Evolutionary conservation across 1,140 invertebrate species (phyloP).

Genomic region (Hestina assimilis): DNA sequence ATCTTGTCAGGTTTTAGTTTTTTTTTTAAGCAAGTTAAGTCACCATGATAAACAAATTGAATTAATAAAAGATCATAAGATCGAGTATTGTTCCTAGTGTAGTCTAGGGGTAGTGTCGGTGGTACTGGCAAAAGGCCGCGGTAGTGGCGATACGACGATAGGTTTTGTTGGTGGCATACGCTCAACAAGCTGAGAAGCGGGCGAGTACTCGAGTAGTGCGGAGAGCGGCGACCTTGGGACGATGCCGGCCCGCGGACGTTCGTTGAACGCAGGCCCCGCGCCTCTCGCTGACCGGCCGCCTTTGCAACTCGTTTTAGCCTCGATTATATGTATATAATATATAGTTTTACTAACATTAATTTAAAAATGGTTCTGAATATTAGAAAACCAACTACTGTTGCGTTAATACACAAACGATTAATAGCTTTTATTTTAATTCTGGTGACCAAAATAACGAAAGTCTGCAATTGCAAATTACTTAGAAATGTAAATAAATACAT

Average conservation of each 20-base stretch:
- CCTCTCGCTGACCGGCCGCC: constrained; percentile 28
- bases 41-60: no score
- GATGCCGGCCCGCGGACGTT: constrained; percentile 70
- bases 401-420: constrained; percentile 6
- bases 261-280: constrained; percentile 60
- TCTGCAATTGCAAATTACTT: no score
- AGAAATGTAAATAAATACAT: no score
- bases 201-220: constrained; percentile 57
- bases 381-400: constrained; percentile 22
- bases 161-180: constrained; percentile 29
- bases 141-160: no score
- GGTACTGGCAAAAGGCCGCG: constrained; percentile 8
- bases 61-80: no score
- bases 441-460: constrained; percentile 11
- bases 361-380: constrained; percentile 40
- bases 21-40: background rate
- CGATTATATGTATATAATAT: constrained; percentile 53
- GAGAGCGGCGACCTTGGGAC: constrained; percentile 70
- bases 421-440: constrained; percentile 2
- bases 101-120: background rate
- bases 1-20: background rate
- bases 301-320: constrained; percentile 47
- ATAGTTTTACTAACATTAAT: constrained; percentile 48
- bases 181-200: constrained; percentile 29
- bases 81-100: no score